These are phyloP conservation scores for Lasioglossum leucozonium DNA, from an alignment of 2,888 invertebrate species.

Conservation along the genomic window DNA sequence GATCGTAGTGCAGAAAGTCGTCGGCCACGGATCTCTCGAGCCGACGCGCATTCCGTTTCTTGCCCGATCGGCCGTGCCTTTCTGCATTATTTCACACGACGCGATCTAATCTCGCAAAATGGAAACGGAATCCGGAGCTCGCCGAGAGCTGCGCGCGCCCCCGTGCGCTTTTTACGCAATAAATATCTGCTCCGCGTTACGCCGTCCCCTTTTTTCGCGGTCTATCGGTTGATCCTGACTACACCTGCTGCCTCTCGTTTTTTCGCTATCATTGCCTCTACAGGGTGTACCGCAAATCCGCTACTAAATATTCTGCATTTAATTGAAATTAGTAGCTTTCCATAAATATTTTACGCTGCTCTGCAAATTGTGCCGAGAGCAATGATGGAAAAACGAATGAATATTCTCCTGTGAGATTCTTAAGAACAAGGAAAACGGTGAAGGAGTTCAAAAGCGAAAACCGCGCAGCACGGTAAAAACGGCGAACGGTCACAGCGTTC, in stretches of 20 bases:
- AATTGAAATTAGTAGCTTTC: too few relatives aligned
- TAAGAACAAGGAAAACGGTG: too few relatives aligned
- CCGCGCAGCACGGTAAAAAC: background rate
- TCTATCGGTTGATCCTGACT: slow-evolving; percentile 72
- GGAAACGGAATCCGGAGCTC: slow-evolving; percentile 76
- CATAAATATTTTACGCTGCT: too few relatives aligned
- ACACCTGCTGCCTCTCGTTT: slow-evolving; percentile 53
- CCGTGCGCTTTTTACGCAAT: slow-evolving; percentile 78
- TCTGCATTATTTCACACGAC: slow-evolving; percentile 78
- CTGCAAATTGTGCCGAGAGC: too few relatives aligned
- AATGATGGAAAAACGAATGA: too few relatives aligned
- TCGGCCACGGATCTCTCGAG: slow-evolving; percentile 28
- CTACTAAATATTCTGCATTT: background rate
- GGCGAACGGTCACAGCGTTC: background rate
- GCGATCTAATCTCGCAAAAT: slow-evolving; percentile 73
- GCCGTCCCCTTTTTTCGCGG: slow-evolving; percentile 75
- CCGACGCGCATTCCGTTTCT: slow-evolving; percentile 75
- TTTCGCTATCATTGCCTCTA: background rate
- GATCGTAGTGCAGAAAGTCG: background rate
- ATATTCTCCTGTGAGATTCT: too few relatives aligned
- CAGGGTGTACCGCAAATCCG: background rate
- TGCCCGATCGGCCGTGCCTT: slow-evolving; percentile 64
- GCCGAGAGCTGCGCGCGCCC: slow-evolving; percentile 77
- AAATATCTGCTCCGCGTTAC: slow-evolving; percentile 80
- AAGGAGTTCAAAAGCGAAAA: too few relatives aligned